Evolutionary conservation across 2,888 invertebrate species (phyloP), one percentile per base, ranked within the genome.

Genomic region (Calephelis perditalis): DNA sequence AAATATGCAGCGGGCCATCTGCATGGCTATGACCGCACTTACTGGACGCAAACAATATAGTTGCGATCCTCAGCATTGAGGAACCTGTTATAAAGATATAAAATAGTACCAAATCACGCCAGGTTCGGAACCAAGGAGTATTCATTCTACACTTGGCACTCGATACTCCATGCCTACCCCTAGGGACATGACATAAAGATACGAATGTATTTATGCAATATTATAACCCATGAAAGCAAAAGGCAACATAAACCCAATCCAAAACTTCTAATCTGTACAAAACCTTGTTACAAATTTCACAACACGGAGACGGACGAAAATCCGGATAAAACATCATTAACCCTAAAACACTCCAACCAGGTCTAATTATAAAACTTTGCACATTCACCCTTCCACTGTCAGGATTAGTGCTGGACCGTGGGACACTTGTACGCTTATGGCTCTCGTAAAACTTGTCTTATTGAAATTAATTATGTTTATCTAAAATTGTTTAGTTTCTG

Each of bases 271-370:
- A 52, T 52, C 35, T 11, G 10, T 8, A 49, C 26, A 52, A 26
- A 52, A 26, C 52, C 35, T 26, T 15, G 5, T 11, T 12, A 26
- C 9, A 26, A 26, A 35, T 6, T 5, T 49, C 26, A 49, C 35
- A 12, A 49, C 47, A 49, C 9, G 26, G 26, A 26, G 26, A 26
- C 26, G 26, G 26, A 26, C 26, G 26, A 26, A 26, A 49, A 26
- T 12, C 35, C 10, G 49, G 6, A 26, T 26, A 10, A 49, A 49
- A 49, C 49, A 49, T 26, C 7, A 49, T 49, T 35, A 49, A 49
- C 26, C 49, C 49, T 35, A 49, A 49, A 49, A 49, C 49, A 47
- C 49, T 10, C 49, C 9, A 49, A 49, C 49, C 35, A 49, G 49
- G 26, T 49, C 26, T 35, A 35, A 49, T 49, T 49, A 15, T 49